Conservation (phyloP, 2,797 vertebrate genomes). For the Spizella passerina region DNA sequence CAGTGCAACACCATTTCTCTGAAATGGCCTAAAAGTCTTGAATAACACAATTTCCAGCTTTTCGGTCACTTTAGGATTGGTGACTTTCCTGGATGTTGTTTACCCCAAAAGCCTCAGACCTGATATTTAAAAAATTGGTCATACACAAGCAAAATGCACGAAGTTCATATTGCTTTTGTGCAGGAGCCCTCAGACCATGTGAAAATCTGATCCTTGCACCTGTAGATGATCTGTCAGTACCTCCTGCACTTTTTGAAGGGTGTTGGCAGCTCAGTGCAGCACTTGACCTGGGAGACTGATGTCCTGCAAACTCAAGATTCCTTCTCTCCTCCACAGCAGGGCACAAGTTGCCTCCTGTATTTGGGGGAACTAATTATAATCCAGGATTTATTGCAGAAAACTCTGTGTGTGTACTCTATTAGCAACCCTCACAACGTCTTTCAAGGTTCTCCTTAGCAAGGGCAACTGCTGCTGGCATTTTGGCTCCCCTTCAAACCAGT, state of each 20-base stretch:
- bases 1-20: background rate
- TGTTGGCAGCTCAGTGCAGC: accelerated
- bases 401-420: background rate
- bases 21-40: background rate
- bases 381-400: background rate
- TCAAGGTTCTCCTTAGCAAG: slow-evolving; percentile 55
- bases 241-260: background rate
- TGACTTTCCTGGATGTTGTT: background rate
- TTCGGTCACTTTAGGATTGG: background rate
- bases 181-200: background rate
- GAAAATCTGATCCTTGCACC: background rate
- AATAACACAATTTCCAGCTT: background rate
- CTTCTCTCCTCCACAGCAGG: background rate
- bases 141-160: background rate
- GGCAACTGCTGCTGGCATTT: slow-evolving; percentile 57
- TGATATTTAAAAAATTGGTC: background rate
- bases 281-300: background rate
- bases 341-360: background rate
- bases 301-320: background rate
- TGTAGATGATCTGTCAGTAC: background rate
- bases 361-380: background rate
- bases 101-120: background rate
- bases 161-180: background rate
- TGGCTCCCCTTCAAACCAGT: slow-evolving; percentile 71
- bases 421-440: slow-evolving; percentile 7